Percentiles rank a stretch among this genome's conserved stretches.
These are phyloP conservation scores for Onychomys leucogaster DNA, from an alignment of 2,797 vertebrate species.

Conservation along the genomic window DNA sequence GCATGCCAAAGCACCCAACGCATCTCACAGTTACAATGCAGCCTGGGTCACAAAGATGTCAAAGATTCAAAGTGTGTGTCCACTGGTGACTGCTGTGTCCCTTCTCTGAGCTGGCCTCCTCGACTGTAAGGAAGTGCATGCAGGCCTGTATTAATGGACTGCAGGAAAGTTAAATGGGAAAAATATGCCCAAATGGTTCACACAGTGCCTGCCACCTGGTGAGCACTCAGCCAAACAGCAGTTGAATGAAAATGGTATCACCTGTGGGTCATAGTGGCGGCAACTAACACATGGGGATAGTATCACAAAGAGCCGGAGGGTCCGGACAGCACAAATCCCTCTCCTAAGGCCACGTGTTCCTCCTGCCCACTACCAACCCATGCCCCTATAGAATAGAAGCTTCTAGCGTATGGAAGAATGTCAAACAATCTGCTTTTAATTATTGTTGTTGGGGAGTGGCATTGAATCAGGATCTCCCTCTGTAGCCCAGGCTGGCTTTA, in stretches of 20 bases:
- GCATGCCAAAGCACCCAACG: background rate
- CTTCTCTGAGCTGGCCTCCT: background rate
- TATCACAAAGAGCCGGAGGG: background rate
- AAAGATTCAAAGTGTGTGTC: background rate
- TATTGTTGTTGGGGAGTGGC: background rate
- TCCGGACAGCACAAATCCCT: background rate
- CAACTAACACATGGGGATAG: background rate
- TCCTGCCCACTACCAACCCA: background rate
- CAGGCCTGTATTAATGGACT: background rate
- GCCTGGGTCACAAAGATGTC: background rate
- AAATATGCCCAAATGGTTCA: rapidly evolving
- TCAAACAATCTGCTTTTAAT: background rate
- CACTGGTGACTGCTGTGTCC: background rate
- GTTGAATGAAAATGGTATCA: background rate
- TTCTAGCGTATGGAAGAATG: background rate
- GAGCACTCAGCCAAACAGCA: background rate
- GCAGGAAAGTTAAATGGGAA: background rate
- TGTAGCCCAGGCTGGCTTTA: background rate
- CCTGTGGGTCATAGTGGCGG: background rate
- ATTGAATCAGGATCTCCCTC: background rate
- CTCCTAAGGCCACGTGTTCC: background rate
- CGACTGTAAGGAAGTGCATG: background rate
- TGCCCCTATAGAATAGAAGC: background rate
- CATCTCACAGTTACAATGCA: background rate
- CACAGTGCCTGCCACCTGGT: background rate